These are phyloP conservation scores for Poecilia latipinna DNA, from an alignment of 2,113 vertebrate genomes.

Conservation along the genomic window DNA sequence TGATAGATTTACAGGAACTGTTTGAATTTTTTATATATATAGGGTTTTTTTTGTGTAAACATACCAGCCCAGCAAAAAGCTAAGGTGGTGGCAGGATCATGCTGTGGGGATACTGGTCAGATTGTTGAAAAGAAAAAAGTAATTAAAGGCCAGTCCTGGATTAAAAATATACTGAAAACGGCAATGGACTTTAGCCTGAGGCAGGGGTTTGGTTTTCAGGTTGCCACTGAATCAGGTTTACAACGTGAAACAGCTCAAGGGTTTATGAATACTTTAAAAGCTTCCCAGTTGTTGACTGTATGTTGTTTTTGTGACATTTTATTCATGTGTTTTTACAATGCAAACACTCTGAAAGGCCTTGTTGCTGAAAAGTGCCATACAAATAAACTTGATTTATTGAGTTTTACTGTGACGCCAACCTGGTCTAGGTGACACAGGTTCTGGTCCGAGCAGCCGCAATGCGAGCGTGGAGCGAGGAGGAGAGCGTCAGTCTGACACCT, in stretches of 20 bases:
- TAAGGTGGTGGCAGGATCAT: background rate
- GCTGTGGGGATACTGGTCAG: background rate
- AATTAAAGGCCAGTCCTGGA: background rate
- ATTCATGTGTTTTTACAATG: too few relatives aligned
- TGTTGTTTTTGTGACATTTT: too few relatives aligned
- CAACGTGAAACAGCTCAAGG: too few relatives aligned
- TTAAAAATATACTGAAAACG: background rate
- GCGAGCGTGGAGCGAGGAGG: conserved; percentile 85
- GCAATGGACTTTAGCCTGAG: background rate
- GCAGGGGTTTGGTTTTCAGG: too few relatives aligned
- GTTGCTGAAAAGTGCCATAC: too few relatives aligned
- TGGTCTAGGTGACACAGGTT: conserved; percentile 83
- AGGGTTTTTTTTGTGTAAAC: background rate
- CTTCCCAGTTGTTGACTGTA: too few relatives aligned
- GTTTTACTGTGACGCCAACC: background rate
- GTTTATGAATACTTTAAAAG: too few relatives aligned
- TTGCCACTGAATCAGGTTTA: too few relatives aligned
- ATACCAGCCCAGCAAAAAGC: background rate
- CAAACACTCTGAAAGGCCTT: too few relatives aligned
- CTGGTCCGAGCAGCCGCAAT: conserved; percentile 89
- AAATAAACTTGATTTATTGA: too few relatives aligned
- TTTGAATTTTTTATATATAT: too few relatives aligned
- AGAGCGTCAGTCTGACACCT: conserved; percentile 88
- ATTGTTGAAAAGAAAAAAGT: background rate
- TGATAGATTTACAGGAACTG: too few relatives aligned